These are phyloP conservation scores for Minunthozetes semirufus DNA, from an alignment of 2,888 invertebrate species.

Conservation along the genomic window DNA sequence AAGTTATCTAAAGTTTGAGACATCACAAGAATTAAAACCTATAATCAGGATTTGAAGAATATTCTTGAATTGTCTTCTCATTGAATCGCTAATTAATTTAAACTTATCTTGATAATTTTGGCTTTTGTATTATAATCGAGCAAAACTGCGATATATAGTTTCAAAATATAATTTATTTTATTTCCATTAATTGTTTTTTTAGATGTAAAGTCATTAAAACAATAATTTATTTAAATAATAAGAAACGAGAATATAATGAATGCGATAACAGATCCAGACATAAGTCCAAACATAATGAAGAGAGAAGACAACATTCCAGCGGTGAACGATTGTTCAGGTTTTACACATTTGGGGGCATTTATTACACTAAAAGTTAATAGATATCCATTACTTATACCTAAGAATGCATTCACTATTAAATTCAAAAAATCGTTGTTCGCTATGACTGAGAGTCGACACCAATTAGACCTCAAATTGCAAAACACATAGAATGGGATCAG, in stretches of 20 bases:
- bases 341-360: neutral
- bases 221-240: too few relatives aligned
- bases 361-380: neutral
- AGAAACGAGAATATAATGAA: neutral
- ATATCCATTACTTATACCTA: conserved; percentile 23
- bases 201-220: too few relatives aligned
- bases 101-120: too few relatives aligned
- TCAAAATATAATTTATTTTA: too few relatives aligned
- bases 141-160: too few relatives aligned
- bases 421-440: neutral
- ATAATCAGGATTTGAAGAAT: too few relatives aligned
- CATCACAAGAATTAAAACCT: too few relatives aligned
- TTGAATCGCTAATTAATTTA: too few relatives aligned
- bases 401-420: neutral
- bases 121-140: too few relatives aligned
- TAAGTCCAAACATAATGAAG: neutral
- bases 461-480: neutral
- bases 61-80: too few relatives aligned
- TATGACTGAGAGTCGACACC: neutral
- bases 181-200: too few relatives aligned
- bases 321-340: neutral
- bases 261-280: neutral
- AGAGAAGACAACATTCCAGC: neutral
- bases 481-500: conserved; percentile 9
- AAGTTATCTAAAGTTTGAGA: too few relatives aligned